Base-by-base conservation (phyloP, 2,888 invertebrate species). In the Diarsia brunnea region DNA sequence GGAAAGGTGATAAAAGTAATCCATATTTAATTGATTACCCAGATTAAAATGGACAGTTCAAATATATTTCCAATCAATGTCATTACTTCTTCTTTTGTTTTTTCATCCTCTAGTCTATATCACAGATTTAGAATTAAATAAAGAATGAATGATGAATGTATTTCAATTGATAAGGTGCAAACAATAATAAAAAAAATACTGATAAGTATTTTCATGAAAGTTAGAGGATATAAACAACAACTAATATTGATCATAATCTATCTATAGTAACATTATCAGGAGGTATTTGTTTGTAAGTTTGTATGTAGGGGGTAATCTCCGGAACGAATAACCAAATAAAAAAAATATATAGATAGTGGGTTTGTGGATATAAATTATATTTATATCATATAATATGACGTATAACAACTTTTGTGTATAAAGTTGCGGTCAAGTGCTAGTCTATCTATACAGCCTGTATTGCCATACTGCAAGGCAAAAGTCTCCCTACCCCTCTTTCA, bases 11-110 rank as follows among this genome's bases (percentile, higher is more conserved):
- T 79, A 55, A 79, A 45, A 64, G 45, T 67, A 64, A 73, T 73
- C 73, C 49, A 12, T 51, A 55, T 14, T 61, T 3, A 78, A 61
- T 27, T 78, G 27, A 61, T 78, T 53, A 78, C 16, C 19, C 27
- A 68, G 31, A 68, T 79, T 66, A 49, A 7, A 55, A 31, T n/a
- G 0, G 12, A 21, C 55, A 68, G 31, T 63, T 16, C 31, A 64
- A 64, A 64, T n/a, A 63, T 73, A 5, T 64, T 63, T 14, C 14
- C 0, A 66, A 2, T 45, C 49, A 53, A 45, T 51, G 24, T 8
- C 14, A n/a, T 70, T 51, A 58, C 12, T n/a, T 38, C 38, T 38
- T 38, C 38, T 38, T 38, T 38, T 38, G 38, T 38, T 5, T 38
- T 38, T 38, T 78, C 65, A 43, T 43, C 12, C 47, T 66, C n/a